Percentiles rank a stretch among this genome's conserved stretches.
Evolutionary conservation across 2,888 invertebrate genomes (phyloP).

Genomic region (Gisinianus flammeolus): DNA sequence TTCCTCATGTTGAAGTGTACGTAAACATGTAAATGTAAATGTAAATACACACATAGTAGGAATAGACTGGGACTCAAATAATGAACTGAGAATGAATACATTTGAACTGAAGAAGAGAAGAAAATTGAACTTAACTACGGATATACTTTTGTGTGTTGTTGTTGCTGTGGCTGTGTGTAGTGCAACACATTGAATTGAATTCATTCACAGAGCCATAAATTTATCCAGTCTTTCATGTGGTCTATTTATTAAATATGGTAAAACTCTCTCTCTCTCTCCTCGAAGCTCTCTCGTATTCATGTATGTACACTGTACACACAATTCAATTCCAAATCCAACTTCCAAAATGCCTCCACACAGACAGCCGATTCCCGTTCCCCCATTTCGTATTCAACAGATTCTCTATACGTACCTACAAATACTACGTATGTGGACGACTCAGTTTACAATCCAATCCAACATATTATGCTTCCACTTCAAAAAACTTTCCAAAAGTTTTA

Average conservation of each 20-base stretch:
- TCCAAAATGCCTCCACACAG: too few species aligned
- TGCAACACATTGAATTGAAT: not conserved
- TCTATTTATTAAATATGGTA: slow-evolving; percentile 10
- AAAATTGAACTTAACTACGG: too few species aligned
- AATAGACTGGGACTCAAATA: not conserved
- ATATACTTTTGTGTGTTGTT: too few species aligned
- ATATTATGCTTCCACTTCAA: too few species aligned
- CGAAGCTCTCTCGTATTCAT: too few species aligned
- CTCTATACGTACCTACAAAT: not conserved
- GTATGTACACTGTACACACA: too few species aligned
- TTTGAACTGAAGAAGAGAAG: too few species aligned
- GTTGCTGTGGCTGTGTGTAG: too few species aligned
- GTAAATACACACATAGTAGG: not conserved
- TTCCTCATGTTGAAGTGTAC: not conserved
- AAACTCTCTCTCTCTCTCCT: not conserved
- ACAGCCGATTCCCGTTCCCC: not conserved
- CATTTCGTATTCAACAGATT: not conserved
- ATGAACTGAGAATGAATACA: too few species aligned
- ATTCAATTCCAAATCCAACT: too few species aligned
- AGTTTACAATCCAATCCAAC: not conserved
- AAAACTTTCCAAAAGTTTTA: too few species aligned
- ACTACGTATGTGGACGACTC: too few species aligned
- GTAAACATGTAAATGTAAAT: not conserved
- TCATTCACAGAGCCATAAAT: not conserved
- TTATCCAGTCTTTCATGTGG: not conserved